These are phyloP conservation scores for Heteromurus nitidus DNA, from an alignment of 2,888 invertebrate species.

Conservation along the genomic window DNA sequence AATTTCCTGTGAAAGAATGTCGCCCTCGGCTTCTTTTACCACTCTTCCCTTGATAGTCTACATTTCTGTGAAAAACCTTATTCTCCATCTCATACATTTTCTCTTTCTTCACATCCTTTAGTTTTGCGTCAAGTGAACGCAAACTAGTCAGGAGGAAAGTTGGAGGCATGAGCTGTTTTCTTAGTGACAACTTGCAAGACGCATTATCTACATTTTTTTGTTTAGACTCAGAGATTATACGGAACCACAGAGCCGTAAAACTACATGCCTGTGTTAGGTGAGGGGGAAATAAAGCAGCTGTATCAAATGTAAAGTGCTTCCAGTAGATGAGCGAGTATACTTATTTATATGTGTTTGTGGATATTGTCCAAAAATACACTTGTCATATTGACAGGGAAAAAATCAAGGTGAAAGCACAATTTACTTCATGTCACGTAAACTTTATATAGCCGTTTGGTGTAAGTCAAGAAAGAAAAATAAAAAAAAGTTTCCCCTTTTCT, in stretches of 20 bases:
- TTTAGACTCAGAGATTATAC: constrained; percentile 14
- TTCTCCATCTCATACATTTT: no score
- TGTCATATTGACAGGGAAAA: not conserved
- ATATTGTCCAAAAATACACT: not conserved
- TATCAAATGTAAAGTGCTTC: not conserved
- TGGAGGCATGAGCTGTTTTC: not conserved
- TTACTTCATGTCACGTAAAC: no score
- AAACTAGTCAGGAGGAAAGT: no score
- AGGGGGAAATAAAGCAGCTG: not conserved
- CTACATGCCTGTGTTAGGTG: not conserved
- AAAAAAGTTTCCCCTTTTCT: no score
- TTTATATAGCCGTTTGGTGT: no score
- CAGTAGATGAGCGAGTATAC: not conserved
- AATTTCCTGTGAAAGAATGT: constrained; percentile 46
- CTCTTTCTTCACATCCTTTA: no score
- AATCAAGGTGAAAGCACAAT: constrained; percentile 23
- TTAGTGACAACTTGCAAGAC: not conserved
- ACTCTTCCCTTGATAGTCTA: not conserved
- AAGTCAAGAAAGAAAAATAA: no score
- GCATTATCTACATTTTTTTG: constrained; percentile 8
- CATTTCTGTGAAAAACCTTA: no score
- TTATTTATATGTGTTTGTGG: no score
- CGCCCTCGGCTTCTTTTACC: constrained; percentile 38
- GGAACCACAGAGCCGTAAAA: not conserved
- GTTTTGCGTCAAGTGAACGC: no score